Base-by-base conservation (phyloP, 2,113 vertebrate species). In the Burhinus bistriatus region DNA sequence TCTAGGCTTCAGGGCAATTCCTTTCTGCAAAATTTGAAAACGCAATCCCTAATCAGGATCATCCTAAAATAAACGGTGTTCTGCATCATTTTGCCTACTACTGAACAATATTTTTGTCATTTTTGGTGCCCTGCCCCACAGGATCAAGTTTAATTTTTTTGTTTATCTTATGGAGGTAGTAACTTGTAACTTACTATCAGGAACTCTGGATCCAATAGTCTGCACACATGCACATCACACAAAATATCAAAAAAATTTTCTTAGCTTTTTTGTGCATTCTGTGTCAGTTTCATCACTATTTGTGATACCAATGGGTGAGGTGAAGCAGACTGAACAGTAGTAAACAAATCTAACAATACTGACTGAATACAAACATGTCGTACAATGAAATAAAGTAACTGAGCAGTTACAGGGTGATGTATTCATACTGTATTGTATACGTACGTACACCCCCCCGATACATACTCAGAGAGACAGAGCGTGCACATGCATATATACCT, bases 401-500 rank as follows among this genome's bases (percentile, higher is more conserved):
- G 20, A 69, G 49, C 47, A 83, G 29, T 45, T 47, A 42, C 29
- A 52, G 38, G 11, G 32, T 0, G 4, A 27, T 9, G 5, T 23
- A 45, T 52, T 64, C 26, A 64, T 32, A 12, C 57, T 44, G 23
- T 27, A 9, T 47, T 70, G 26, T 47, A 42, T 6, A 19, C 7
- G 44, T 5, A 26, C 7, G 44, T 2, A 61, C 6, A 52, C 15
- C 2, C 26, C 23, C n/a, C 36, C 2, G 1, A 29, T 9, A 29
- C 11, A 40, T 16, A 32, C 2, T 36, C 8, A 57, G 26, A 88
- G 5, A 51, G 13, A 72, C 12, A 42, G 25, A 57, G 26, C 32
- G 34, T 3, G 4, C 29, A 58, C 17, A 12, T 0, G 3, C 15
- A 54, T 1, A 30, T 2, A 57, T 5, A 32, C 9, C 12, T 2